Base-by-base conservation (phyloP, 2,888 invertebrate species). In the Stenchaetothrips biformis region DNA sequence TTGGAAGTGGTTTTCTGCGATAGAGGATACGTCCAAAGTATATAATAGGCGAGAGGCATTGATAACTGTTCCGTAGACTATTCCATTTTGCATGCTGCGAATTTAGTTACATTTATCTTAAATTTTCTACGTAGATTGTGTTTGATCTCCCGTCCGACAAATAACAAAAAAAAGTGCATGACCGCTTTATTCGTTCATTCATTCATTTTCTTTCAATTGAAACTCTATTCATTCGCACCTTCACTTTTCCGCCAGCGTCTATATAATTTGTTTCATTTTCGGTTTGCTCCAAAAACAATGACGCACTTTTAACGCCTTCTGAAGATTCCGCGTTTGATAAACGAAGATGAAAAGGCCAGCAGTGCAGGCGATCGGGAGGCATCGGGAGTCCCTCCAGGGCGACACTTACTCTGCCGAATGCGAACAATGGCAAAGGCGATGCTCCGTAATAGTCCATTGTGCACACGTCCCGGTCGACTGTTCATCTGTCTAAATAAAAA, bases 1-100 rank as follows among this genome's bases (percentile, higher is more conserved):
- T 74, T 74, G 67, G 67, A 74, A 9, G 25, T 25, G 67, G 67
- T 74, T 74, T 74, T 25, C 67, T 74, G 67, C 67, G 67, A 74
- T 25, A 21, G 67, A 25, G 9, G 11, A 21, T 25, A 11, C 67
- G 21, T 74, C 67, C 11, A 74, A 74, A 74, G 21, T 8, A 7
- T 9, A 21, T 8, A 7, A 21, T 25, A 21, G 8, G 67, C 21
- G 25, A 25, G 67, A 74, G 67, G 67, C 67, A 74, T 74, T 74
- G 25, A 74, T 37, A 37, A 37, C 37, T 37, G 37, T 37, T 37
- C 37, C 37, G 37, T 37, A 37, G 37, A 37, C 37, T 37, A 4
- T 74, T 25, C 25, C 11, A 21, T 74, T 74, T 25, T 37, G 37
- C 37, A 37, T 37, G 37, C 37, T 37, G 37, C 37, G 37, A 37